Evolutionary conservation across 1,140 invertebrate genomes (phyloP).

Genomic region (Pinna nobilis): DNA sequence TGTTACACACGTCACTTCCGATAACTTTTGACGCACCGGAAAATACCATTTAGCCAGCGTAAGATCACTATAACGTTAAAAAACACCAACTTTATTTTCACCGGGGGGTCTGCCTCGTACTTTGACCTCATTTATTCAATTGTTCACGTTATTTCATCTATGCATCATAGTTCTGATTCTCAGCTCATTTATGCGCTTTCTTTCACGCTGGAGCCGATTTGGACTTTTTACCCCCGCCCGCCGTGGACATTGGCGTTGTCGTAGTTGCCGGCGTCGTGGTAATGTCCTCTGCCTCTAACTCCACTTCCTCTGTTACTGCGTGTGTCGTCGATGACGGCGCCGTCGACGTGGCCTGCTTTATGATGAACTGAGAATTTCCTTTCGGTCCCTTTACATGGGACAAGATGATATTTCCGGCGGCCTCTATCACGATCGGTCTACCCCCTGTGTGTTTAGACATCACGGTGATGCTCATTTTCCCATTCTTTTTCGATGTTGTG

Average conservation of each 20-base stretch:
- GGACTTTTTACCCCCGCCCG: no score
- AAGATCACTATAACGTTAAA: no score
- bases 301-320: not conserved
- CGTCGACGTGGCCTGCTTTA: not conserved
- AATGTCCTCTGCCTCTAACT: constrained; percentile 17
- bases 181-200: no score
- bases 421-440: constrained; percentile 12
- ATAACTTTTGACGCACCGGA: no score
- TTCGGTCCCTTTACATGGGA: constrained; percentile 12
- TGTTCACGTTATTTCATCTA: no score
- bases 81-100: no score
- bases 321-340: not conserved
- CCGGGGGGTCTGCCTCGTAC: no score
- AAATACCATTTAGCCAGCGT: no score
- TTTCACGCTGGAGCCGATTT: no score
- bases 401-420: constrained; percentile 2
- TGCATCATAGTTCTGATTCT: no score
- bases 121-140: no score
- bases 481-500: constrained; percentile 12
- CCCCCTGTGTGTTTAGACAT: constrained; percentile 16
- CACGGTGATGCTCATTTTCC: constrained; percentile 15
- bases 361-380: constrained; percentile 12
- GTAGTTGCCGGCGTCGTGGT: not conserved
- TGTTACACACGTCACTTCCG: no score
- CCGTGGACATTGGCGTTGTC: not conserved